Conservation (phyloP, 2,888 invertebrate species). For the Cryptophagus acutangulus region DNA sequence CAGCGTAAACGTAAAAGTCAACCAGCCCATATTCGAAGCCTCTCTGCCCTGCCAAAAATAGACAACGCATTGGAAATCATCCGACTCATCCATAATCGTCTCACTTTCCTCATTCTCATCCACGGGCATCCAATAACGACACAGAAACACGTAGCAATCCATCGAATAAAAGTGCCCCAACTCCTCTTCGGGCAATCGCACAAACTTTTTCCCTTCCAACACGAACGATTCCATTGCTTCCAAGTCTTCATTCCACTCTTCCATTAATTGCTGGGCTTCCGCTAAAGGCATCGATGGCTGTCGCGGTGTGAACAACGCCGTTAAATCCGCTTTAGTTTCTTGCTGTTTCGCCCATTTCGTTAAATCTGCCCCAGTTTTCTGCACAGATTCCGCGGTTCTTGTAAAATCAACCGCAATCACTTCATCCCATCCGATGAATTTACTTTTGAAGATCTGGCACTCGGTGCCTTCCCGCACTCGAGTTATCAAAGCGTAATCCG, state of each 20-base stretch:
- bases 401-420: slow-evolving; percentile 99
- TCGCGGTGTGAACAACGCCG: slow-evolving; percentile 90
- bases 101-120: slow-evolving; percentile 54
- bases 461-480: slow-evolving; percentile 89
- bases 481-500: slow-evolving; percentile 81
- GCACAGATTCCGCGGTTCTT: slow-evolving; percentile 94
- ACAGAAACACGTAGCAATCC: slow-evolving; percentile 97
- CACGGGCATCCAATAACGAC: slow-evolving; percentile 82
- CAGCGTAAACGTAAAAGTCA: slow-evolving; percentile 95
- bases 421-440: slow-evolving; percentile 98
- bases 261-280: slow-evolving; percentile 83
- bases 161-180: slow-evolving; percentile 84
- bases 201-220: slow-evolving; percentile 93
- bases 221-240: slow-evolving; percentile 98
- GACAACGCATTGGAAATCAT: slow-evolving; percentile 84
- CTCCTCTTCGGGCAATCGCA: slow-evolving; percentile 92
- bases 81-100: slow-evolving; percentile 35
- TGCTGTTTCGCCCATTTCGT: slow-evolving; percentile 86
- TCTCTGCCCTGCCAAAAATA: slow-evolving; percentile 99
- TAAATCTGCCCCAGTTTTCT: slow-evolving; percentile 92
- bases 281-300: slow-evolving; percentile 80
- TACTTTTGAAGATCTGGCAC: slow-evolving; percentile 91
- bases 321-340: slow-evolving; percentile 89
- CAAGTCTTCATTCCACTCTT: slow-evolving; percentile 98
- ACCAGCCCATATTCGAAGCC: slow-evolving; percentile 99